Evolutionary conservation across 2,888 invertebrate species (phyloP).

Genomic region (Rhamnusium bicolor): DNA sequence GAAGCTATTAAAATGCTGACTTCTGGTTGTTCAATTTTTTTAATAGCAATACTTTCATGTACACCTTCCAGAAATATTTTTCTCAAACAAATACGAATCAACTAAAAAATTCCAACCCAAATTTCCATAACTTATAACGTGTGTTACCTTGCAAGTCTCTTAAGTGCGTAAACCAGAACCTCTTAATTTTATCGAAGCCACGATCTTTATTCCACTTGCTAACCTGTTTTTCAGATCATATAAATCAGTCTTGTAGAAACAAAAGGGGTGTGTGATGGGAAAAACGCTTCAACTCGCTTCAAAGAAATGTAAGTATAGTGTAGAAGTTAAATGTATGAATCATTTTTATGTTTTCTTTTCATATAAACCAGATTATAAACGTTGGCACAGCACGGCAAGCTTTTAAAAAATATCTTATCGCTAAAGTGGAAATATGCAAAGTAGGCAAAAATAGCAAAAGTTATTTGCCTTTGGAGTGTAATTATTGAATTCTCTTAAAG

Average conservation of each 20-base stretch:
- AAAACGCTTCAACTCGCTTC: conserved; percentile 7
- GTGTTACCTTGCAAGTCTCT: not conserved
- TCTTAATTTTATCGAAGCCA: conserved; percentile 20
- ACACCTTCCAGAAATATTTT: too few species aligned
- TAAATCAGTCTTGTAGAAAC: conserved; percentile 22
- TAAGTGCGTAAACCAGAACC: not conserved
- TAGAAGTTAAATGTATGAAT: conserved; percentile 8
- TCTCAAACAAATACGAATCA: too few species aligned
- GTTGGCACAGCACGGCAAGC: not conserved
- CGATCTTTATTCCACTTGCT: conserved; percentile 16
- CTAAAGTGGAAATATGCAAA: not conserved
- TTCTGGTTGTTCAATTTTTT: too few species aligned
- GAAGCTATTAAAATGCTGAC: too few species aligned
- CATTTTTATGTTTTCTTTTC: conserved; percentile 4
- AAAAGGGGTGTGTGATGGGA: conserved; percentile 21
- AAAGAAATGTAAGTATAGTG: conserved; percentile 11
- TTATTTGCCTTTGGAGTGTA: not conserved
- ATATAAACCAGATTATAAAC: not conserved
- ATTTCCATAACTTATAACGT: not conserved
- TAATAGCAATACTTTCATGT: too few species aligned
- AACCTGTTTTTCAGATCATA: conserved; percentile 19
- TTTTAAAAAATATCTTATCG: conserved; percentile 11
- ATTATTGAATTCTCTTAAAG: not conserved
- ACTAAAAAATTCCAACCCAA: not conserved
- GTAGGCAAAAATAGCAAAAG: not conserved